A percentile compares a stretch with the other conserved stretches of the same genome.
Conservation (phyloP, 1,140 invertebrate genomes). For the Zophobas morio region DNA sequence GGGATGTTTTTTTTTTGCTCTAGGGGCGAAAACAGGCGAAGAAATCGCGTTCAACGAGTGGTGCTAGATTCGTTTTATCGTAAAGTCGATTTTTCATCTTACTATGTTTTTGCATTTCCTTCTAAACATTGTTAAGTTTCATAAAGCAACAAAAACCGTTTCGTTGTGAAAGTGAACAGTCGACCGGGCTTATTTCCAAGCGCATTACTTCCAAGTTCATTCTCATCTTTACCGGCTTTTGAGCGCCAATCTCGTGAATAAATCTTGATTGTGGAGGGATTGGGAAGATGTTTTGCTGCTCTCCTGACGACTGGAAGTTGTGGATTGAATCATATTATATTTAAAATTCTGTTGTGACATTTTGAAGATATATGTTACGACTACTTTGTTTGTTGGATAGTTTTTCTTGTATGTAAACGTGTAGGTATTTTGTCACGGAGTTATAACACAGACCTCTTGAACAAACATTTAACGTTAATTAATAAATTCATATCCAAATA, state of each 20-base stretch:
- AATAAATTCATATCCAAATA: too few species aligned
- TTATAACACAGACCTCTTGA: too few species aligned
- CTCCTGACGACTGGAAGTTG: neutral
- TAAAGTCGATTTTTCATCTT: slow-evolving; percentile 1
- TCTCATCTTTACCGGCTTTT: slow-evolving; percentile 4
- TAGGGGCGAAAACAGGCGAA: neutral
- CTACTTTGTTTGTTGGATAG: too few species aligned
- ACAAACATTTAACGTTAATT: too few species aligned
- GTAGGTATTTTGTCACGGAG: too few species aligned
- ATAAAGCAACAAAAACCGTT: slow-evolving; percentile 7
- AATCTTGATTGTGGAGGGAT: slow-evolving; percentile 5
- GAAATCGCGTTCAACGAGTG: neutral
- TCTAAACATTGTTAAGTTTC: slow-evolving; percentile 5
- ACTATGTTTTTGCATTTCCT: neutral
- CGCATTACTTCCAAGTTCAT: slow-evolving; percentile 10
- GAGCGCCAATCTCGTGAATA: slow-evolving; percentile 6
- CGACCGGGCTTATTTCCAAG: slow-evolving; percentile 3
- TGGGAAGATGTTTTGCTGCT: neutral
- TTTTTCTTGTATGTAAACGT: too few species aligned
- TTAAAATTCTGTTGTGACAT: neutral
- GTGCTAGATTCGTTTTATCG: neutral
- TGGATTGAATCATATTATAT: neutral
- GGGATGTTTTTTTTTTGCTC: neutral
- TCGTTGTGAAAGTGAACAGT: slow-evolving; percentile 1
- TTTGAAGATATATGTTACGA: too few species aligned